phyloP scores from a whole-genome alignment of 2,113 vertebrate species.

The Enhydra lutris region DNA sequence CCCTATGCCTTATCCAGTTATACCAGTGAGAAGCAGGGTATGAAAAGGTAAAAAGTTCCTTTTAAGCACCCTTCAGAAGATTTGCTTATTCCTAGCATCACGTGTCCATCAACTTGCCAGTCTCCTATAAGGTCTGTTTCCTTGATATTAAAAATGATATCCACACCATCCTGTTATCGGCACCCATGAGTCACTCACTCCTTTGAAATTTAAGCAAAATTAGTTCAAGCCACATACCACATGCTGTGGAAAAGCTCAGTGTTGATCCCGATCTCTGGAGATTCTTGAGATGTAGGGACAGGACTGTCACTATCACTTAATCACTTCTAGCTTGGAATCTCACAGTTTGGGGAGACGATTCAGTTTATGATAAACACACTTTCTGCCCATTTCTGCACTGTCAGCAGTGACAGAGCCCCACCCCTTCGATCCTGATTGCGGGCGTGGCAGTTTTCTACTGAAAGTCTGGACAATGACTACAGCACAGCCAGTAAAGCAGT shows the following conservation, averaged over 20 bases:
- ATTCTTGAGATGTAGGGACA: not conserved
- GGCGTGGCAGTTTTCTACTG: not conserved
- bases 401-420: not conserved
- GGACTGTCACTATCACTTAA: not conserved
- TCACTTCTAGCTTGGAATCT: not conserved
- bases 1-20: not conserved
- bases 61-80: not conserved
- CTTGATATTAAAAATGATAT: not conserved
- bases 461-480: not conserved
- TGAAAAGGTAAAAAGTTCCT: not conserved
- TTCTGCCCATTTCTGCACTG: not conserved
- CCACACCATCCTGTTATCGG: not conserved
- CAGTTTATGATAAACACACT: not conserved
- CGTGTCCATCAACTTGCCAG: not conserved
- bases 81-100: not conserved
- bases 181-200: not conserved
- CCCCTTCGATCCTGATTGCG: not conserved
- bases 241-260: not conserved
- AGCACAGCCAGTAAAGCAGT: not conserved
- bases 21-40: not conserved
- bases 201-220: slow-evolving; percentile 35
- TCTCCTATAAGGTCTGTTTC: not conserved
- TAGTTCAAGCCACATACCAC: not conserved
- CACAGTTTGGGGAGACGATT: not conserved
- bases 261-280: not conserved